Evolutionary conservation across 2,888 invertebrate species (phyloP).

Genomic region (Amiota communis): DNA sequence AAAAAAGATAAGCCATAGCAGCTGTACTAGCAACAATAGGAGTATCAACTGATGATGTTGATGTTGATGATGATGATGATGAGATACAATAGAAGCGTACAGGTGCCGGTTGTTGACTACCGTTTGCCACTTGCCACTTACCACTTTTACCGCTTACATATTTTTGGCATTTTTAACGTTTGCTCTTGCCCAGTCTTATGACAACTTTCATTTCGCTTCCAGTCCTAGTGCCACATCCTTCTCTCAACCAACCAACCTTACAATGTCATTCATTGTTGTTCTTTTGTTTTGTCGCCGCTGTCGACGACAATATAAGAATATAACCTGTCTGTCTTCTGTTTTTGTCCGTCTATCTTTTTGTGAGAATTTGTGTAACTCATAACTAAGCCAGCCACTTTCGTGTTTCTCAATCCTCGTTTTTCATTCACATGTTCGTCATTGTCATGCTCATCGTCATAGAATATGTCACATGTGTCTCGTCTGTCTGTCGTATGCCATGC

Average conservation of each 20-base stretch:
- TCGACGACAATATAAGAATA: neutral
- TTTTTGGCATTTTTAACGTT: slow-evolving; percentile 25
- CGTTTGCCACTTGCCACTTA: slow-evolving; percentile 29
- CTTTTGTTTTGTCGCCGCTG: neutral
- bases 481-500: neutral
- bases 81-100: no score
- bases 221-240: neutral
- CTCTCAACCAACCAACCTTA: no score
- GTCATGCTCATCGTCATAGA: neutral
- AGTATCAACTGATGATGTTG: neutral
- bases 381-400: neutral
- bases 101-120: slow-evolving; percentile 1
- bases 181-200: slow-evolving; percentile 10
- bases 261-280: neutral
- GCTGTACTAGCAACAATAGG: neutral
- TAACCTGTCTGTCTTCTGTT: neutral
- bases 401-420: neutral
- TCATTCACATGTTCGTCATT: neutral
- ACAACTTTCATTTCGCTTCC: neutral
- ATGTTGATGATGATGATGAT: no score
- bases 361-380: slow-evolving; percentile 9
- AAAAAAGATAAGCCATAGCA: neutral
- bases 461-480: slow-evolving; percentile 5
- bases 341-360: no score
- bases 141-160: slow-evolving; percentile 34